Evolutionary conservation across 2,797 vertebrate species (phyloP), one percentile per base, ranked within the genome.

Genomic region (Neostethus bicornis): DNA sequence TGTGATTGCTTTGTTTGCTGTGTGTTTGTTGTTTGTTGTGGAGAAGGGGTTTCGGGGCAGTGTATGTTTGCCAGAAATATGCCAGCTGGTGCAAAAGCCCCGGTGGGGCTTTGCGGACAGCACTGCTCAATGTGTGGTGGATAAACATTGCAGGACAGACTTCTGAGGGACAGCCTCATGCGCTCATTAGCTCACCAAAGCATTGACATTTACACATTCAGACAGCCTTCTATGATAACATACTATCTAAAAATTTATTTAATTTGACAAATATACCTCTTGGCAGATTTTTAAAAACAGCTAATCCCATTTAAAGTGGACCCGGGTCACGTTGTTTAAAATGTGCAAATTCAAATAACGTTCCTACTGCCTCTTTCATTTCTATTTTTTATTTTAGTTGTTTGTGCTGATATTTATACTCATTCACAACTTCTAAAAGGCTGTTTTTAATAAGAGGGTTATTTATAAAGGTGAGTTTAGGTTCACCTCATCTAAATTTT

Each of bases 21-120:
- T 64, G 63, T 53, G 59, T 57, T 51, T 56, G 47, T 43, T 52
- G 48, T 38, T 34, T 42, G 37, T 26, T 24, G 37, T 51, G 12
- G 41, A 47, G 39, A 51, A 21, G 10, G 69, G 58, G 63, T 53
- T 75, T 66, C 71, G 42, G 75, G 31, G 25, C 26, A 12, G 39
- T 72, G 71, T 72, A 70, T 55, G 32, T 73, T 44, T 9, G 44
- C 62, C 62, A 77, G 75, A 51, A 71, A 71, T 61, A 66, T 75
- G 68, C 73, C 89, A 91, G 86, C 87, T 91, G 89, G 75, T 84
- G 80, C 71, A 70, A 69, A 71, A 77, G 85, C 64, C 80, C 82
- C 75, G 23, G 28, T 81, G 80, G 85, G 79, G 80, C 66, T 80
- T 66, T 76, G 60, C 84, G 86, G 85, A 89, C 86, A 89, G 78